Percentiles rank a stretch among this genome's conserved stretches.
These are phyloP conservation scores for Calvadosia cruxmelitensis DNA, from an alignment of 30 jellyfish, hydroid and myxozoan species.

Conservation along the genomic window DNA sequence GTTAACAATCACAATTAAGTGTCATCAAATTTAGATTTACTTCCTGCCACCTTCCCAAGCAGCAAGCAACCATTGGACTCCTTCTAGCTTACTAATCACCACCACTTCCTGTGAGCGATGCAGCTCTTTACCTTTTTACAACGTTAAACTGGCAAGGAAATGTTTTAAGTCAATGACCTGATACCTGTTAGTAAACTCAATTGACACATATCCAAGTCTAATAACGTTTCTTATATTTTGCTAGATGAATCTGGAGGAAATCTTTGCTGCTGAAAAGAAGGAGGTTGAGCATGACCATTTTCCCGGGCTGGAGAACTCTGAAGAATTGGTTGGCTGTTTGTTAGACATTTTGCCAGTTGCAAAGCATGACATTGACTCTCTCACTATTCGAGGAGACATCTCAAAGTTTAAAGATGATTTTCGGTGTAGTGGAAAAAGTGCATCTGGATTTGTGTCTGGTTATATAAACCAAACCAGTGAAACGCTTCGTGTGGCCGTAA, in stretches of 20 bases:
- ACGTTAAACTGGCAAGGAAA: no score
- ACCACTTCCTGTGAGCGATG: no score
- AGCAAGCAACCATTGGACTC: no score
- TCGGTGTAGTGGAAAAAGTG: background rate
- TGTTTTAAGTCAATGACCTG: no score
- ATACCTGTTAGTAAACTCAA: no score
- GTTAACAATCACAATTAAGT: no score
- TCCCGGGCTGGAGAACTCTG: constrained; percentile 1
- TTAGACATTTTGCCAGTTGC: background rate
- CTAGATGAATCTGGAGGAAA: background rate
- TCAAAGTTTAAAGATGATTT: constrained; percentile 4
- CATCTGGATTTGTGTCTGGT: constrained; percentile 1
- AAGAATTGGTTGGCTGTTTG: background rate
- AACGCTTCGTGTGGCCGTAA: background rate
- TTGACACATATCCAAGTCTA: no score
- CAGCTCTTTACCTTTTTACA: no score
- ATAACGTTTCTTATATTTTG: no score
- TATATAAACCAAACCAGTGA: constrained; percentile 5
- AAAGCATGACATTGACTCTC: background rate
- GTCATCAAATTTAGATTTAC: no score
- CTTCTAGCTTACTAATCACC: no score
- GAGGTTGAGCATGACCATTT: background rate
- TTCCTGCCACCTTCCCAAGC: no score
- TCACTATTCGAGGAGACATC: background rate
- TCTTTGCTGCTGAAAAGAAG: background rate